Percentiles rank a stretch among this genome's conserved stretches.
These are phyloP conservation scores for Typhlomys cinereus DNA, from an alignment of 2,113 vertebrate genomes.

Conservation along the genomic window DNA sequence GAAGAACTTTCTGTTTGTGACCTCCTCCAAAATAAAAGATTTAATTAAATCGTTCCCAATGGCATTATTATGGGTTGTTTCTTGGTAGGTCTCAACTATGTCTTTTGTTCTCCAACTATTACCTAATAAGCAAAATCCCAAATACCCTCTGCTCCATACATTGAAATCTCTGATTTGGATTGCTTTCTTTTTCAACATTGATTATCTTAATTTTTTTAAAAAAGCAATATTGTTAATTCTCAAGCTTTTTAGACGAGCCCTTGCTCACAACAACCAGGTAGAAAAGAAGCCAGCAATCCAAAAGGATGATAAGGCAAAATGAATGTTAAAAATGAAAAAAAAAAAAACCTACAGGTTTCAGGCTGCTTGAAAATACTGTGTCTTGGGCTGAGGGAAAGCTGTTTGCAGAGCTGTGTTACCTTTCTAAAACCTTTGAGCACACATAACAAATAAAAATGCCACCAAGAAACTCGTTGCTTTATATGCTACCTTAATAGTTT, in stretches of 20 bases:
- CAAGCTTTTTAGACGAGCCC: constrained; percentile 5
- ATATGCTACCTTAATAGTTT: not conserved
- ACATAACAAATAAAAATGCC: not conserved
- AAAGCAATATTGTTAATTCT: constrained; percentile 64
- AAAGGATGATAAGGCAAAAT: not conserved
- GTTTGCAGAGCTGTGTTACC: not conserved
- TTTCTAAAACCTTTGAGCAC: not conserved
- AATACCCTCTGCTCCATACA: not conserved
- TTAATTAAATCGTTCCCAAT: constrained; percentile 27
- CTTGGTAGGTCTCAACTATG: not conserved
- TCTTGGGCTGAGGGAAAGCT: not conserved
- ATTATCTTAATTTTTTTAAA: constrained; percentile 49
- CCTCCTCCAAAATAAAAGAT: constrained; percentile 35
- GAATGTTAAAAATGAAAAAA: constrained; percentile 23
- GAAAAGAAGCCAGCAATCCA: not conserved
- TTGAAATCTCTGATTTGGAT: not conserved
- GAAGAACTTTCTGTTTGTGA: constrained; percentile 64
- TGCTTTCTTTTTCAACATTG: constrained; percentile 4
- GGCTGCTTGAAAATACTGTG: constrained; percentile 4
- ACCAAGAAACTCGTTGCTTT: not conserved
- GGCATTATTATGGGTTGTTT: constrained; percentile 3
- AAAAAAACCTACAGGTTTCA: constrained; percentile 23
- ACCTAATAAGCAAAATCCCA: not conserved
- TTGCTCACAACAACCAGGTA: not conserved
- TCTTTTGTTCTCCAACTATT: constrained; percentile 24